Conservation (phyloP, 2,888 invertebrate species). For the Gastrophysa polygoni region DNA sequence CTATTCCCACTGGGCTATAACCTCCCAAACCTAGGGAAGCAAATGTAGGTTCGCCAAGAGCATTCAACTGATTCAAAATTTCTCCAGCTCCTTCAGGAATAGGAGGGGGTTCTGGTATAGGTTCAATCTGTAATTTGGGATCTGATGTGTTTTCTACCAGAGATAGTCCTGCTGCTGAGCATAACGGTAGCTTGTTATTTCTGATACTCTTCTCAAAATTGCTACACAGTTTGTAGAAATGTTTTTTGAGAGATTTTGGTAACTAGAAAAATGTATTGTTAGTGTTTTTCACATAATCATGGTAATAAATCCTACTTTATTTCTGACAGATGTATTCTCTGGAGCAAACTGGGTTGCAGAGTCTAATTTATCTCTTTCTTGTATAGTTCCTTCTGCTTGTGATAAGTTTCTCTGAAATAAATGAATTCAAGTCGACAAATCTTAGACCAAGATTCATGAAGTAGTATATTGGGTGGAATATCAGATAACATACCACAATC, state of each 20-base stretch:
- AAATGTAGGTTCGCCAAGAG: constrained; percentile 76
- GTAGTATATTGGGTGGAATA: too few species aligned
- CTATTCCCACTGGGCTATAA: constrained; percentile 80
- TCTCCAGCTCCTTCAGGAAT: constrained; percentile 52
- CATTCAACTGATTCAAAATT: constrained; percentile 49
- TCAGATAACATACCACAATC: not conserved
- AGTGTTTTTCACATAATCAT: too few species aligned
- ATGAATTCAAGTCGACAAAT: too few species aligned
- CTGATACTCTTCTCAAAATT: constrained; percentile 27
- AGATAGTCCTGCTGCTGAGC: constrained; percentile 22
- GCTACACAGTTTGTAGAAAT: constrained; percentile 34
- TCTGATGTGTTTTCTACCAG: constrained; percentile 13
- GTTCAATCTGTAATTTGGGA: constrained; percentile 5
- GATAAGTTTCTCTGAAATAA: not conserved
- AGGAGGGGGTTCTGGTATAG: constrained; percentile 47
- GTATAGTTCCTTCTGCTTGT: not conserved
- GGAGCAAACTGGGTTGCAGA: not conserved
- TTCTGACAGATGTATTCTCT: not conserved
- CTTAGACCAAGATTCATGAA: too few species aligned
- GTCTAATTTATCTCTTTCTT: not conserved
- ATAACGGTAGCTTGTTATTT: constrained; percentile 17
- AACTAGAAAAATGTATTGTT: too few species aligned
- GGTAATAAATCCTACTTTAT: not conserved
- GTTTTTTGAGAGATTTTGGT: constrained; percentile 32
- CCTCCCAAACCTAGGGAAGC: constrained; percentile 83